Percentiles rank a stretch among this genome's conserved stretches.
Evolutionary conservation across 2,797 vertebrate genomes (phyloP).

Genomic region (Hoplostethus mediterraneus): DNA sequence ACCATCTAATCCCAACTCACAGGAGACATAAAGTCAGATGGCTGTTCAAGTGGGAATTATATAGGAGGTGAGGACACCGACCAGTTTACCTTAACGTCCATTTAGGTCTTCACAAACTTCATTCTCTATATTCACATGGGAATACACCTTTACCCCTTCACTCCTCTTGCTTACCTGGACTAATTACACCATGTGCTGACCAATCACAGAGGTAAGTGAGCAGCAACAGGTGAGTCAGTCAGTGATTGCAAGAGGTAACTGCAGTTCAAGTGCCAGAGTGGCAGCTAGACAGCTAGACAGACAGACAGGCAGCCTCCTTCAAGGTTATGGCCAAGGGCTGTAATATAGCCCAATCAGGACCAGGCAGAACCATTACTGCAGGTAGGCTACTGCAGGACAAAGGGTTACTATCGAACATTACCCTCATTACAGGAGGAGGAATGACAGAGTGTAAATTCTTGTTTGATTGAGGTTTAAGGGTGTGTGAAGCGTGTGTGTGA

Average conservation of each 20-base stretch:
- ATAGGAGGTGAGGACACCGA: background rate
- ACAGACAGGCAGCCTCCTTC: conserved; percentile 12
- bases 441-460: background rate
- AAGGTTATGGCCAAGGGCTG: conserved; percentile 27
- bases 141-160: conserved; percentile 23
- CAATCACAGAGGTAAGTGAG: conserved; percentile 19
- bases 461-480: conserved; percentile 6
- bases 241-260: conserved; percentile 55
- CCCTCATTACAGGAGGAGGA: background rate
- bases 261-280: conserved; percentile 57
- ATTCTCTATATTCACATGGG: background rate
- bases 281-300: conserved; percentile 11
- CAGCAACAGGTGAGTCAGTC: conserved; percentile 26
- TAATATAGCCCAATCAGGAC: conserved; percentile 27
- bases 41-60: background rate
- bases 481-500: background rate
- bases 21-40: background rate
- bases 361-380: background rate
- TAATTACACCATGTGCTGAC: background rate
- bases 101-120: background rate
- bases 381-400: conserved; percentile 19
- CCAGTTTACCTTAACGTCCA: background rate
- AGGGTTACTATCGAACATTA: conserved; percentile 42
- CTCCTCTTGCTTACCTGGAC: conserved; percentile 22
- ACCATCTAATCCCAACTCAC: background rate